Evolutionary conservation across 2,113 vertebrate genomes (phyloP), one percentile per base, ranked within the genome.

Genomic region (Mustelus asterias): DNA sequence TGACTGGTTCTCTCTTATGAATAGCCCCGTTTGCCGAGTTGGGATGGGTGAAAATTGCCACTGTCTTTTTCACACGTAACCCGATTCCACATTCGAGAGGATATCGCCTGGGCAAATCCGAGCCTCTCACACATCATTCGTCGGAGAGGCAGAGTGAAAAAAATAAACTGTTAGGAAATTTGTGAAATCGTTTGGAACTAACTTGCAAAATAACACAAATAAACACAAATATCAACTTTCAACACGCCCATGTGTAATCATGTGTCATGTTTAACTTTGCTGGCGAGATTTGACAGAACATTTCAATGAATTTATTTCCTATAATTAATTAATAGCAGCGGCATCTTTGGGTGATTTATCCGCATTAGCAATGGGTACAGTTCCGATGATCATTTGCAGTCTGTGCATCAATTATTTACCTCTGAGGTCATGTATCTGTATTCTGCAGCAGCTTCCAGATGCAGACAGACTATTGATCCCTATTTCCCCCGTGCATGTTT

Each of bases 401-500:
- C 37, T 72, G 24, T 72, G 69, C 44, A 95, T 95, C 26, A 70
- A 95, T 72, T 95, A 95, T 95, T 95, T 72, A 95, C 70, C n/a
- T 7, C 44, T 29, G 22, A 29, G 44, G 24, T 95, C 37, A 76
- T 95, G 11, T 54, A 72, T 95, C 94, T 95, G 94, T 95, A 95
- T 76, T 95, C 94, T 37, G n/a, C 26, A 48, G 41, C 69, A 69
- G 26, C 3, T 48, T n/a, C 94, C 67, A 72, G 94, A 95, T 95
- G 26, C 69, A 95, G 94, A 44, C 94, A 95, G 33, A 94, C 67
- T 94, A 95, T 95, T 76, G 94, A 95, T 95, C 44, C 69, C 44
- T 16, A 95, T 44, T 95, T 70, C 41, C 69, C 37, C 54, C 69
- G 44, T 48, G 69, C 44, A 48, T 24, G 14, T 72, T 95, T 95